phyloP scores from a whole-genome alignment of 1,140 invertebrate genomes.

The Dreissena rostriformis region DNA sequence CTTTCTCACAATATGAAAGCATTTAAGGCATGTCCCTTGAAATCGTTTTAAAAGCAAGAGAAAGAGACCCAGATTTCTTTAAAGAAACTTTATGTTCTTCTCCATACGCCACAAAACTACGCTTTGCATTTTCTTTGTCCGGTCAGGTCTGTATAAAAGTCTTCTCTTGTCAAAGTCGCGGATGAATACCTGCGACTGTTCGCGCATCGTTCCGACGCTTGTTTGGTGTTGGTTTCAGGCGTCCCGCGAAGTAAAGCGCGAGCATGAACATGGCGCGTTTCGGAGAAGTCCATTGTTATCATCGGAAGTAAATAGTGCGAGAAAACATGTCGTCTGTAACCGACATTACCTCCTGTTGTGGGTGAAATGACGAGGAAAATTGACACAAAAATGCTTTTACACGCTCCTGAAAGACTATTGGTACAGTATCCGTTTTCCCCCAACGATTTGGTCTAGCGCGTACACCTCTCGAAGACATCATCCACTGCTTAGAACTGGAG shows the following conservation, averaged over 20 bases:
- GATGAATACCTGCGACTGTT: too few species aligned
- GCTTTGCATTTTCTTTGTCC: conserved; percentile 5
- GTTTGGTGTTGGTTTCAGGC: neutral
- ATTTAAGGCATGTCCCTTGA: too few species aligned
- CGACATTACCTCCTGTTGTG: conserved; percentile 35
- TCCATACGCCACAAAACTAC: neutral
- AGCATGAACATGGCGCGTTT: conserved; percentile 14
- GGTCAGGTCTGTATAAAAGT: neutral
- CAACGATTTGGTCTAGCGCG: too few species aligned
- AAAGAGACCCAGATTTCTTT: too few species aligned
- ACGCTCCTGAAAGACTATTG: neutral
- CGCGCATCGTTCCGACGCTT: too few species aligned
- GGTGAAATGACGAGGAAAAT: conserved; percentile 43
- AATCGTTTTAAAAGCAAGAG: too few species aligned
- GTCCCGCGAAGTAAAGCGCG: conserved; percentile 2
- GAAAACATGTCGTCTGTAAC: conserved; percentile 21
- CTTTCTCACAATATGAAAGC: too few species aligned
- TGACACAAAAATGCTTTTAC: conserved; percentile 47
- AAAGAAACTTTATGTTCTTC: too few species aligned
- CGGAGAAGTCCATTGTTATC: conserved; percentile 4
- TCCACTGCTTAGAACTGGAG: too few species aligned
- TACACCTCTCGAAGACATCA: too few species aligned
- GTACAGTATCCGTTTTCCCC: too few species aligned
- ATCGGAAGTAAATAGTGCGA: conserved; percentile 24
- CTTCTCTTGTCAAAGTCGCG: neutral